Conservation (phyloP, 1,140 invertebrate genomes). For the Diabrotica undecimpunctata region DNA sequence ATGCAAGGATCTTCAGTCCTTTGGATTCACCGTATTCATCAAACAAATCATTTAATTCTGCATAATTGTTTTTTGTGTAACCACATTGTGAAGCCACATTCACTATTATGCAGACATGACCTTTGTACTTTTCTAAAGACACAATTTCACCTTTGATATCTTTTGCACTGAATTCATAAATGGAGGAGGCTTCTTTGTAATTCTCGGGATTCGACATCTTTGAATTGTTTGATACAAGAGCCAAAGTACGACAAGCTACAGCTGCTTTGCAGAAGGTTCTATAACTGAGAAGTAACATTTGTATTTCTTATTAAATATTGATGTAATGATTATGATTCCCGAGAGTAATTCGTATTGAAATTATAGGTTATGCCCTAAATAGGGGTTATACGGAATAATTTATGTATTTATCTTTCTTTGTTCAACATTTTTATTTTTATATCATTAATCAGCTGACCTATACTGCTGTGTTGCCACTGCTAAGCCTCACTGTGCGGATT, state of each 20-base stretch:
- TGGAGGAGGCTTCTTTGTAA: constrained; percentile 60
- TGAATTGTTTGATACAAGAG: constrained; percentile 53
- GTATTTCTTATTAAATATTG: not conserved
- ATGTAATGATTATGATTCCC: too few species aligned
- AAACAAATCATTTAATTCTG: constrained; percentile 68
- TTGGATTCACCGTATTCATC: constrained; percentile 62
- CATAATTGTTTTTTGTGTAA: constrained; percentile 74
- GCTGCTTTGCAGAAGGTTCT: constrained; percentile 10
- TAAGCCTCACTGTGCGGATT: too few species aligned
- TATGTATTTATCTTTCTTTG: too few species aligned
- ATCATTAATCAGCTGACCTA: too few species aligned
- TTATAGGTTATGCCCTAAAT: too few species aligned
- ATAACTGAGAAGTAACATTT: constrained; percentile 14
- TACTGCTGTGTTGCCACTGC: too few species aligned
- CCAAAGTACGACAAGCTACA: constrained; percentile 6
- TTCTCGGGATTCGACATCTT: constrained; percentile 33
- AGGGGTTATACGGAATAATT: too few species aligned
- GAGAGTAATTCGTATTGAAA: too few species aligned
- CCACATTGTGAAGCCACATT: constrained; percentile 89
- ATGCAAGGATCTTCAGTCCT: constrained; percentile 76
- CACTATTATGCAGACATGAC: constrained; percentile 70
- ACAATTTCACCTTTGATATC: constrained; percentile 73
- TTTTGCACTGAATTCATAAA: constrained; percentile 74
- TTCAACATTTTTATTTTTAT: too few species aligned
- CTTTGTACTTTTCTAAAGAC: constrained; percentile 68